Conservation (phyloP, 2,797 vertebrate genomes). For the Clamator glandarius region DNA sequence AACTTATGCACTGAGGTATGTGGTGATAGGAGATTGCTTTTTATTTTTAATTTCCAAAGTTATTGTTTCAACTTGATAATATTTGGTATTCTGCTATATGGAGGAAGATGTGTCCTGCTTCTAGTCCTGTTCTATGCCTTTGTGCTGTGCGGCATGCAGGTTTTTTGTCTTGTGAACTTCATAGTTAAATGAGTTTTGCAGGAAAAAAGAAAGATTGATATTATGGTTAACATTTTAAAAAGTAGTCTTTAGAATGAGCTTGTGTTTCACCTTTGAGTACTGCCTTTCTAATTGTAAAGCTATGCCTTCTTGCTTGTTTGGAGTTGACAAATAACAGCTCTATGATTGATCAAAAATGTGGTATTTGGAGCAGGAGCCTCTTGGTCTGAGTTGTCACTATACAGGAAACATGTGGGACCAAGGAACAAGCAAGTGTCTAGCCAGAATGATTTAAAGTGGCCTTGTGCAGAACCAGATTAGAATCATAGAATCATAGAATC, state of each 20-base stretch:
- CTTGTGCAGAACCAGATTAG: neutral
- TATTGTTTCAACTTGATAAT: neutral
- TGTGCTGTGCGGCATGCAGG: neutral
- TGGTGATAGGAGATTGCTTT: neutral
- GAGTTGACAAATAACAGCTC: neutral
- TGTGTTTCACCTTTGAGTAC: neutral
- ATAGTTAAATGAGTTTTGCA: neutral
- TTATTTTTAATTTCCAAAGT: neutral
- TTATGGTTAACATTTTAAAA: neutral
- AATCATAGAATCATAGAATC: too few relatives aligned
- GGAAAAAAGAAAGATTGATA: neutral
- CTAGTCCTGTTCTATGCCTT: neutral
- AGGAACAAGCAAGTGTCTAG: neutral
- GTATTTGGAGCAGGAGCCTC: neutral
- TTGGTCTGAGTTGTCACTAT: neutral
- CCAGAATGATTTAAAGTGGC: neutral
- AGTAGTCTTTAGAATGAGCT: neutral
- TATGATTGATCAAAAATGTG: neutral
- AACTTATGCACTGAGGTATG: neutral
- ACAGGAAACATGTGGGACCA: neutral
- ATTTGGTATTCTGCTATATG: neutral
- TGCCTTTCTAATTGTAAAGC: neutral
- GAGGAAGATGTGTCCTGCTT: neutral
- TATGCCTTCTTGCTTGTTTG: neutral
- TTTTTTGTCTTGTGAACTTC: neutral